Conservation (phyloP, 2,113 vertebrate genomes). For the Amazona guildingii region DNA sequence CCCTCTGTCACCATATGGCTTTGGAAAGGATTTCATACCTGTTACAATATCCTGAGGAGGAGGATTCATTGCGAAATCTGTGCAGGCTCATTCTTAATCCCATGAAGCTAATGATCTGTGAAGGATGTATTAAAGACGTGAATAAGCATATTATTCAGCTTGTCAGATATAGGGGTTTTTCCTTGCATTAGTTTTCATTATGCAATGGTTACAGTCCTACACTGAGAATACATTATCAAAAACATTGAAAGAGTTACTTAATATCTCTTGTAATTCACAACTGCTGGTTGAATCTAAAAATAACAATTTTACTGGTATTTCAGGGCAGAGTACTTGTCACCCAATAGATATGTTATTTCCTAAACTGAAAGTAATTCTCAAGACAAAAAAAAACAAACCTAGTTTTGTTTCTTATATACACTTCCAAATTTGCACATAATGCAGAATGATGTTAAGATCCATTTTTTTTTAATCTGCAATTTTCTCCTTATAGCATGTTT, state of each 20-base stretch:
- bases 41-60: constrained; percentile 57
- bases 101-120: constrained; percentile 72
- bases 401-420: not conserved
- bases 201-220: not conserved
- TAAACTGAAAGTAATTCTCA: not conserved
- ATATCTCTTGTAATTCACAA: constrained; percentile 24
- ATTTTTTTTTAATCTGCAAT: not conserved
- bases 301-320: not conserved
- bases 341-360: not conserved
- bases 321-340: not conserved
- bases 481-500: not conserved
- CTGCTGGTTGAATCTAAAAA: not conserved
- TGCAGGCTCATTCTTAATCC: constrained; percentile 67
- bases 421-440: not conserved
- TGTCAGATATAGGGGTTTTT: not conserved
- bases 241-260: constrained; percentile 34
- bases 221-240: constrained; percentile 23
- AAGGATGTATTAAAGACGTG: constrained; percentile 69
- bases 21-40: constrained; percentile 63
- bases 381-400: not conserved
- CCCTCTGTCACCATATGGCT: constrained; percentile 73
- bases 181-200: constrained; percentile 30
- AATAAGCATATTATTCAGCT: constrained; percentile 56
- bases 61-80: constrained; percentile 60
- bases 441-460: not conserved